Percentiles rank a stretch among this genome's conserved stretches.
These are phyloP conservation scores for Ia io DNA, from an alignment of 2,113 vertebrate species.

Conservation along the genomic window DNA sequence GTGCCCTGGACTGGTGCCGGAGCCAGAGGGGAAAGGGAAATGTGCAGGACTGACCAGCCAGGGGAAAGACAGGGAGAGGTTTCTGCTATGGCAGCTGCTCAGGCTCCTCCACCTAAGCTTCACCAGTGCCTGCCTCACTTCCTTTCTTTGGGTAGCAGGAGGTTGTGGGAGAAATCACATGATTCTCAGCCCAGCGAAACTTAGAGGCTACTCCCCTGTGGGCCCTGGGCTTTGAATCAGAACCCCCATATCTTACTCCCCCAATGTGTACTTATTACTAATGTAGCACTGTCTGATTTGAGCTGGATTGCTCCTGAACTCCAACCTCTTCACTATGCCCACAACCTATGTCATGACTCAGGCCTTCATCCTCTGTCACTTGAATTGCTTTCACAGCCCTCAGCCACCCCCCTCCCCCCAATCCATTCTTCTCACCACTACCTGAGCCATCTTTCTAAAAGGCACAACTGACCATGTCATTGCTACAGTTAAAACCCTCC, in stretches of 20 bases:
- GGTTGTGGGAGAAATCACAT: background rate
- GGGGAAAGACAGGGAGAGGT: slow-evolving; percentile 15
- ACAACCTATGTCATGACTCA: background rate
- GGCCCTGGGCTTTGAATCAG: background rate
- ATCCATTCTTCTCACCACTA: background rate
- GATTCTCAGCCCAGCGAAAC: background rate
- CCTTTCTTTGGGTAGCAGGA: background rate
- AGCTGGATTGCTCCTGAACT: background rate
- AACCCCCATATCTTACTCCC: background rate
- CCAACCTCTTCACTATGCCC: background rate
- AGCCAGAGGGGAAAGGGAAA: slow-evolving; percentile 60
- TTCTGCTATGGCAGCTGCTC: slow-evolving; percentile 17
- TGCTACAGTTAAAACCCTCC: background rate
- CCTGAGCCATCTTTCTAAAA: background rate
- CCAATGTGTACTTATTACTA: background rate
- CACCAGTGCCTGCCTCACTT: background rate
- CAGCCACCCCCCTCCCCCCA: background rate
- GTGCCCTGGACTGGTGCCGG: slow-evolving; percentile 45
- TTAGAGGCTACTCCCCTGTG: background rate
- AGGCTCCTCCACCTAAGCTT: background rate
- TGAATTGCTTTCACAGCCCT: background rate
- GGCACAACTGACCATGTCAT: background rate
- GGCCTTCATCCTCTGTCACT: background rate
- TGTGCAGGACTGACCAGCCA: background rate
- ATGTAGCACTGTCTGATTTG: background rate